Evolutionary conservation across 2,888 invertebrate genomes (phyloP), one percentile per base, ranked within the genome.

Genomic region (Plemyria rubiginata): DNA sequence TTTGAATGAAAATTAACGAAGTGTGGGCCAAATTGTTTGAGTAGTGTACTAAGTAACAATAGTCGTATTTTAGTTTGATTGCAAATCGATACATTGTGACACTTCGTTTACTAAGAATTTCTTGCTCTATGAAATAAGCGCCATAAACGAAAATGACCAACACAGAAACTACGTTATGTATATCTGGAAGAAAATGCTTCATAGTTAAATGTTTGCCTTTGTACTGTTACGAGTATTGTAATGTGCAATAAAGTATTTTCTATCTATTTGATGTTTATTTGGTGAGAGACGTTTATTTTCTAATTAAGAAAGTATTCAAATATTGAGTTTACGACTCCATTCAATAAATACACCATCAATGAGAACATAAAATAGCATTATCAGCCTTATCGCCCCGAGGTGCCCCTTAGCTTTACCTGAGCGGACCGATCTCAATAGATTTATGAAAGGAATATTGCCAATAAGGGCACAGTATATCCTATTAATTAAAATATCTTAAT

Each of bases 371-470:
- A 80, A 74, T 79, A 74, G 74, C 75, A 79, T 81, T 82, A 86
- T 83, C 84, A 78, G 77, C 79, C 86, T 89, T 90, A 90, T 90
- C 90, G 84, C 82, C 79, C 76, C 76, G 78, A 81, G 81, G 79
- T 77, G 77, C 78, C 75, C 80, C 80, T 86, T 11, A 38, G 36
- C 36, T 11, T 38, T 38, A 62, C 59, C 88, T 86, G 85, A 88
- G 89, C 87, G 87, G 81, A 82, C 86, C 85, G 74, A 86, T 92
- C 92, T 90, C 91, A 90, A 92, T 92, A 92, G 92, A 91, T 92
- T 92, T 89, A 90, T 90, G 90, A 92, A 92, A 91, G 91, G 91
- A 91, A 90, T 91, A 92, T 92, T 90, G 91, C 86, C 92, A 92
- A 92, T 92, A 92, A 87, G 90, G 88, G 87, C 81, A 84, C 88